Base-by-base conservation (phyloP, 2,797 vertebrate species). In the Etheostoma perlongum region DNA sequence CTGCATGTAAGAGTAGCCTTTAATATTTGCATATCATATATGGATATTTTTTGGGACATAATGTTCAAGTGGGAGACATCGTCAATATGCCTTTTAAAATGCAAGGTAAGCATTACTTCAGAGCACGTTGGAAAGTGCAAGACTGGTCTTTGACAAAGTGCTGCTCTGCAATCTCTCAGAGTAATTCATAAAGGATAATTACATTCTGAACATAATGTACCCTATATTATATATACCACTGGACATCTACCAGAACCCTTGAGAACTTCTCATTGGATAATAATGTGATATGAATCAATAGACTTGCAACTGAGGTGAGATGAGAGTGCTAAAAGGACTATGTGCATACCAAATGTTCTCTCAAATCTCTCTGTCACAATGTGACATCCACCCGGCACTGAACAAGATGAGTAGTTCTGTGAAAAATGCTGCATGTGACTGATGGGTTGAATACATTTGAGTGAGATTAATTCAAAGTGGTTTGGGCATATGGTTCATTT, bases 401-500 rank as follows among this genome's bases (percentile, higher is more conserved):
- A 88, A 40, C 21, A 48, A 53, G 47, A 87, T 44, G 68, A 74
- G 82, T 42, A n/a, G 44, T 14, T 75, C 71, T 67, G 79, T 21
- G 64, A 81, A 57, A 78, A 81, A 69, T 52, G 62, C 67, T 70
- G 79, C 40, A 65, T 65, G 74, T 72, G 79, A 74, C 82, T 88
- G 86, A 90, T 83, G 85, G 83, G 74, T 49, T 76, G 61, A 52
- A 21, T 42, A 58, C 27, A 81, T 36, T 25, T 51, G 36, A 55
- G 85, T 46, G 68, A 53, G 68, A 82, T 59, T 2, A 19, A 74
- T 64, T 75, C 16, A 16, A 73, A 72, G 44, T 58, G 67, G 21
- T 65, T 74, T 70, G 51, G 48, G 40, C 61, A 76, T 47, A 62
- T 27, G 53, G 46, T 21, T 54, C 10, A 0, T 61, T 80, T 57